phyloP scores from a whole-genome alignment of 2,113 vertebrate species.

The Otis tarda region DNA sequence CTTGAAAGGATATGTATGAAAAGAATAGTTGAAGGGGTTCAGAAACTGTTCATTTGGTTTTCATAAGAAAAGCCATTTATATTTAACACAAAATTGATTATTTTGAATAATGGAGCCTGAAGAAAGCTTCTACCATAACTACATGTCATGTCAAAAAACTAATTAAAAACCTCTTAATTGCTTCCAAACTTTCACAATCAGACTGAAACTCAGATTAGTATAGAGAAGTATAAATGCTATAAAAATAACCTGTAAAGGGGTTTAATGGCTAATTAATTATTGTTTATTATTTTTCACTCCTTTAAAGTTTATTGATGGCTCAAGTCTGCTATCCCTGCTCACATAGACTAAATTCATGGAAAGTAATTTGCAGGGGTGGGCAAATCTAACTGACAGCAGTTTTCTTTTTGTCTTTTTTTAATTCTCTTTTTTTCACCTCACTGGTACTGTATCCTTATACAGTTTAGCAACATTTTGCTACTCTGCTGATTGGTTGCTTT shows the following conservation, averaged over 20 bases:
- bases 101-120: constrained; percentile 8
- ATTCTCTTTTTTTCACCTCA: rapidly evolving
- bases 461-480: not conserved
- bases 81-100: not conserved
- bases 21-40: not conserved
- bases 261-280: constrained; percentile 18
- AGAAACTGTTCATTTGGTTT: not conserved
- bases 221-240: not conserved
- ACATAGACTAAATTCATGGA: not conserved
- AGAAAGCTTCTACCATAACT: not conserved
- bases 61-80: not conserved
- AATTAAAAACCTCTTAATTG: constrained; percentile 27
- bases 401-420: not conserved
- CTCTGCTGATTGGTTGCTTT: not conserved
- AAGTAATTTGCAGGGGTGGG: not conserved
- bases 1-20: not conserved
- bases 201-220: not conserved
- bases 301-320: constrained; percentile 15
- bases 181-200: not conserved
- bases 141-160: not conserved
- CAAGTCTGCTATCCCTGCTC: not conserved
- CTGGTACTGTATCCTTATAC: not conserved
- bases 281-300: constrained; percentile 7
- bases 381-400: not conserved
- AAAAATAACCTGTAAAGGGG: not conserved